These are phyloP conservation scores for Tenualosa ilisha DNA, from an alignment of 2,797 vertebrate genomes.

Conservation along the genomic window DNA sequence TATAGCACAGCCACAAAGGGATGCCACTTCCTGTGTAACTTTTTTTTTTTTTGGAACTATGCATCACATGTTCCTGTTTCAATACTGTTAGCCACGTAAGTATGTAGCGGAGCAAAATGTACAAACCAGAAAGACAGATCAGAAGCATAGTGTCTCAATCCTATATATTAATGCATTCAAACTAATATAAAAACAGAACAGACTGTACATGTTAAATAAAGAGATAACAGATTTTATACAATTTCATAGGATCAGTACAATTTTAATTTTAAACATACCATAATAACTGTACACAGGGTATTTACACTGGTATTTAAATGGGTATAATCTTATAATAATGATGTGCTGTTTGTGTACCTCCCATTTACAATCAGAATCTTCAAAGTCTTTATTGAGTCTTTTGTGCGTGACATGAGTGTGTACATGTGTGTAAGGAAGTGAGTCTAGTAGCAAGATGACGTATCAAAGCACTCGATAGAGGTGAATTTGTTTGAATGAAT, in stretches of 20 bases:
- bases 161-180: not conserved
- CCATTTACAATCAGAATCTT: not conserved
- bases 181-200: not conserved
- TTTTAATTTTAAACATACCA: not conserved
- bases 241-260: not conserved
- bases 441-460: not conserved
- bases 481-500: conserved; percentile 85
- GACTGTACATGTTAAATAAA: not conserved
- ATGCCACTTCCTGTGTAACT: too few species aligned
- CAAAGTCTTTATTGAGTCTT: not conserved
- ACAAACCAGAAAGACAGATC: not conserved
- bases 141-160: not conserved
- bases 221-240: not conserved
- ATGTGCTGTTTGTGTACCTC: not conserved
- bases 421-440: not conserved
- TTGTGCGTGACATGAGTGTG: not conserved
- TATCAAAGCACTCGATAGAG: conserved; percentile 83
- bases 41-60: too few species aligned
- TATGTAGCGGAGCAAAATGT: too few species aligned
- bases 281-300: not conserved
- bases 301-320: not conserved
- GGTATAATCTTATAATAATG: not conserved
- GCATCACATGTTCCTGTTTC: too few species aligned
- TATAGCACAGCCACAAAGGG: too few species aligned
- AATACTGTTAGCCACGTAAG: too few species aligned